Evolutionary conservation across 2,113 vertebrate genomes (phyloP), one percentile per base, ranked within the genome.

Genomic region (Podarcis raffonei): DNA sequence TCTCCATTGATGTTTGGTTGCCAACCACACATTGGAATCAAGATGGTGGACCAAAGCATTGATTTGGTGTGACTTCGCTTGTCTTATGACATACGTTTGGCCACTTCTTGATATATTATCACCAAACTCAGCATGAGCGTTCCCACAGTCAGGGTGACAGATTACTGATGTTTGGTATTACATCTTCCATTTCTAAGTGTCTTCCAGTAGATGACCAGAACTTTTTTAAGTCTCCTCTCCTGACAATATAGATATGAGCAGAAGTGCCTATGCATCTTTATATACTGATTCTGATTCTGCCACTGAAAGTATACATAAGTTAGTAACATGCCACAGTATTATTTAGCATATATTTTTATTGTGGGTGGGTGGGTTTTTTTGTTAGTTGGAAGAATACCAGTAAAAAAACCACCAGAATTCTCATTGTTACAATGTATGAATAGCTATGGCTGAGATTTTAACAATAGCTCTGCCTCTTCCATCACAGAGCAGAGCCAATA

Each of bases 401-500:
- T 0, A 4, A 65, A 92, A 74, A 74, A 35, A 74, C 25, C 92
- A 93, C 94, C 92, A 87, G 6, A 89, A 89, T 89, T 69, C 74
- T 94, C 93, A 93, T 74, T 90, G 42, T 86, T 88, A 92, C 91
- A 93, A 72, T 96, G 68, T 84, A 94, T 90, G 90, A 95, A 87
- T 82, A 90, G 39, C 89, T 88, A 84, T 2, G n/a, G 92, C 81
- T 94, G 90, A 92, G 84, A 93, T 86, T 89, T 94, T 83, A 91
- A 94, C 88, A 95, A 94, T 92, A 93, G 90, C 92, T 87, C 93
- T 95, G 83, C 87, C 90, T 95, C 94, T 94, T 92, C 86, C 87
- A 91, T 37, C 89, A 94, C 91, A 90, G 86, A 92, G 93, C 84
- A 92, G 96, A 97, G 94, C 83, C 90, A 93, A 93, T 90, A 96